phyloP scores from a whole-genome alignment of 2,113 vertebrate genomes.

The Argyrosomus japonicus region DNA sequence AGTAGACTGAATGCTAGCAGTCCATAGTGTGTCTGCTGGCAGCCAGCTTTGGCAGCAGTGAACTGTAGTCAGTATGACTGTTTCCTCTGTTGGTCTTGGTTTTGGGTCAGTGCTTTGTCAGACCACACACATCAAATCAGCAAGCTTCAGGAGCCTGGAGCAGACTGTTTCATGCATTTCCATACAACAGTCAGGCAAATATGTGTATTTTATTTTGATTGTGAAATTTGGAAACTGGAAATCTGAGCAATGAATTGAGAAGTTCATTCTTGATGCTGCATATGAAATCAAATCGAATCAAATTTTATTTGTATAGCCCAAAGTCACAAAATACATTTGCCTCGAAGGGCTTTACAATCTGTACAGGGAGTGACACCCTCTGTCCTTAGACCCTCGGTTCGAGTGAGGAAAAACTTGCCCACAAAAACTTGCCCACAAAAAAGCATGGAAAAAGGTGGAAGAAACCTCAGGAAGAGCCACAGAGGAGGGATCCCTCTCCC shows the following conservation, averaged over 20 bases:
- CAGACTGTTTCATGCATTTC: background rate
- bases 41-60: conserved; percentile 2
- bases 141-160: conserved; percentile 13
- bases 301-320: too few species aligned
- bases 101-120: conserved; percentile 43
- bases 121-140: conserved; percentile 26
- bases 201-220: conserved; percentile 5
- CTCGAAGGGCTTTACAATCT: too few species aligned
- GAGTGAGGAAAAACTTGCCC: too few species aligned
- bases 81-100: conserved; percentile 23
- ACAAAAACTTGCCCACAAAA: too few species aligned
- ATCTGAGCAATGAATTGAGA: background rate
- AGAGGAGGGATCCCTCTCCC: too few species aligned
- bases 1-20: background rate
- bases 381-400: too few species aligned
- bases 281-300: too few species aligned
- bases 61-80: conserved; percentile 17
- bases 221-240: conserved; percentile 9
- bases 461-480: too few species aligned
- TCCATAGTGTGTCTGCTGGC: background rate
- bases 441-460: too few species aligned
- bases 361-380: too few species aligned
- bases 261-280: conserved; percentile 1
- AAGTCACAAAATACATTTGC: too few species aligned
- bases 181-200: conserved; percentile 4